A percentile compares a stretch with the other conserved stretches of the same genome.
These are phyloP conservation scores for Todiramphus chloris DNA, from an alignment of 2,113 vertebrate genomes.

Conservation along the genomic window DNA sequence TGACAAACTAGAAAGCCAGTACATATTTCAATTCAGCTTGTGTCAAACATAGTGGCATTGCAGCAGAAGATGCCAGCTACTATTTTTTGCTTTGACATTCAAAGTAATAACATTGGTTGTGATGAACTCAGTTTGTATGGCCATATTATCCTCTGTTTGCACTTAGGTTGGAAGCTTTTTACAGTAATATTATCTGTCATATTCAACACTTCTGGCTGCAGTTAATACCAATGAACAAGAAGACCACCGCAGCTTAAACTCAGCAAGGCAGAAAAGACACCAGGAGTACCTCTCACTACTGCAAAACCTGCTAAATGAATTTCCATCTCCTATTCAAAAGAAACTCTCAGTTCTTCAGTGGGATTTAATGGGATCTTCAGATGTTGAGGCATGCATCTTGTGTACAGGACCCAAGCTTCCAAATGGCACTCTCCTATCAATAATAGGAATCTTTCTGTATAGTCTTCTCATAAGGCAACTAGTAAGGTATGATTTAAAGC, in stretches of 20 bases:
- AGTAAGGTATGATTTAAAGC: neutral
- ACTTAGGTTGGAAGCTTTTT: conserved; percentile 7
- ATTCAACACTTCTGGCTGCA: conserved; percentile 34
- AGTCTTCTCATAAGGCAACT: neutral
- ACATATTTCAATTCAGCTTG: neutral
- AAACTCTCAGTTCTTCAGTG: neutral
- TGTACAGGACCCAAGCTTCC: neutral
- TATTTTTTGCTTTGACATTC: conserved; percentile 69
- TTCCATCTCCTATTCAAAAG: neutral
- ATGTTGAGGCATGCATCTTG: neutral
- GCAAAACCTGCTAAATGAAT: neutral
- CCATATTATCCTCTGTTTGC: neutral
- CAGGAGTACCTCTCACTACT: neutral
- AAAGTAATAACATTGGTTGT: conserved; percentile 14
- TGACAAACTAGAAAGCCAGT: neutral
- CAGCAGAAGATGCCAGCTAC: conserved; percentile 17
- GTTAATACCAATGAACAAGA: conserved; percentile 30
- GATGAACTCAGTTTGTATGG: conserved; percentile 24
- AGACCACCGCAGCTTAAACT: neutral
- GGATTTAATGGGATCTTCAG: neutral
- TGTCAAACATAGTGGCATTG: conserved; percentile 30
- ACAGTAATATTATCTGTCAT: conserved; percentile 19
- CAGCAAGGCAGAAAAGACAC: conserved; percentile 28
- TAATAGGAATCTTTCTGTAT: neutral
- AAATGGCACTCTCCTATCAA: neutral